phyloP scores from a whole-genome alignment of 2,113 vertebrate genomes.

The Phoxinus phoxinus region DNA sequence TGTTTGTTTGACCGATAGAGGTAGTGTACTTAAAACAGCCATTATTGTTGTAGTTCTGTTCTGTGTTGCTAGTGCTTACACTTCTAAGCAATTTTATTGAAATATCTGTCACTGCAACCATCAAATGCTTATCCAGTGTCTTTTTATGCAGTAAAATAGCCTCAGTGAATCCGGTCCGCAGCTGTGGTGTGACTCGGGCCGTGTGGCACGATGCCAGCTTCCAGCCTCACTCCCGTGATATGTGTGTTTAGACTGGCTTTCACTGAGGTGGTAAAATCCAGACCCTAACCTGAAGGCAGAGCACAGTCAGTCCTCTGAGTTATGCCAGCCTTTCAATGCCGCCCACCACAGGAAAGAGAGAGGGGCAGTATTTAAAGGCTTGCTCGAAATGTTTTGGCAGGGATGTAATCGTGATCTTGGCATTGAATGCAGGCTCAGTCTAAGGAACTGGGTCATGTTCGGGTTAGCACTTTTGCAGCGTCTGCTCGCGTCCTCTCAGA shows the following conservation, averaged over 20 bases:
- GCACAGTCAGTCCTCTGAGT: slow-evolving; percentile 47
- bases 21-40: background rate
- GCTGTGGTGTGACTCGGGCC: background rate
- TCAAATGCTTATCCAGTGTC: background rate
- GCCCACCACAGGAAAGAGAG: slow-evolving; percentile 52
- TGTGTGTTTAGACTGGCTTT: slow-evolving; percentile 61
- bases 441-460: slow-evolving; percentile 44
- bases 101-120: background rate
- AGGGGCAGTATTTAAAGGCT: slow-evolving; percentile 50
- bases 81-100: background rate
- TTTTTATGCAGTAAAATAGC: slow-evolving; percentile 1
- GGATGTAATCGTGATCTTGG: slow-evolving; percentile 33
- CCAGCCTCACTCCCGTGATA: slow-evolving; percentile 51
- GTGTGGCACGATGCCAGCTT: slow-evolving; percentile 40
- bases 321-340: slow-evolving; percentile 43
- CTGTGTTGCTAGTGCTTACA: background rate
- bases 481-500: slow-evolving; percentile 17
- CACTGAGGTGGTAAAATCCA: slow-evolving; percentile 59
- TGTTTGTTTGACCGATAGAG: background rate
- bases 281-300: slow-evolving; percentile 45
- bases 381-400: slow-evolving; percentile 37
- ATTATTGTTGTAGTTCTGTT: background rate
- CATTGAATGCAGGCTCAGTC: slow-evolving; percentile 22
- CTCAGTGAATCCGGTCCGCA: background rate
- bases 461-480: slow-evolving; percentile 43